Evolutionary conservation across 2,113 vertebrate genomes (phyloP), one percentile per base, ranked within the genome.

Genomic region (Salvelinus fontinalis): DNA sequence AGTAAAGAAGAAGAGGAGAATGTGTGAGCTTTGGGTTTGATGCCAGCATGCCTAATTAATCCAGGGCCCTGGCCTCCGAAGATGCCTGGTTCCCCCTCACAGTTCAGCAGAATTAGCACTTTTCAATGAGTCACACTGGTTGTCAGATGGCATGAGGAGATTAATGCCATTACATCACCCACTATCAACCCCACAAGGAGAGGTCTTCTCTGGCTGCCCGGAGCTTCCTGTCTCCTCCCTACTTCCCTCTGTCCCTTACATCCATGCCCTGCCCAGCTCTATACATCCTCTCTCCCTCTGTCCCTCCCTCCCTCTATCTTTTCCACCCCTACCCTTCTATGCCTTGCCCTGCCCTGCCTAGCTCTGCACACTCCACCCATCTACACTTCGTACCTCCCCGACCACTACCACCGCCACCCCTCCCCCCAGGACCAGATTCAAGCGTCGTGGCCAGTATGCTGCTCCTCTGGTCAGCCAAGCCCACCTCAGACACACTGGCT

Each of bases 121-220:
- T 88, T 87, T 89, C 85, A 78, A 87, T 91, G 90, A 88, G 85
- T 75, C 77, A 76, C 84, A 86, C 88, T 85, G 81, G 85, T 76
- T 87, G 89, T 92, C 86, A 92, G 88, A 90, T 92, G 89, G 88
- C 85, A 88, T 82, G n/a, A 77, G 74, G 86, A 91, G 92, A 92
- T 91, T 87, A 91, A 90, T 91, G 86, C 83, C 84, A 90, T 93
- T 88, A 91, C 89, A 93, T 91, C 92, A 91, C 86, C 90, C 83
- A 86, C 85, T 82, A 86, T 83, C 76, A 76, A 79, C 77, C 82
- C 82, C 85, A 83, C 70, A 68, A 81, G 77, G 84, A 88, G 83
- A 87, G 84, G 84, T 86, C 79, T 79, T 79, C 60, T 85, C 81
- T 79, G 75, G 78, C 81, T 84, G 81, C 84, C 81, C 84, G 83